Percentiles rank a stretch among this genome's conserved stretches.
Conservation (phyloP, 1,140 invertebrate genomes). For the Drosophila nasuta region DNA sequence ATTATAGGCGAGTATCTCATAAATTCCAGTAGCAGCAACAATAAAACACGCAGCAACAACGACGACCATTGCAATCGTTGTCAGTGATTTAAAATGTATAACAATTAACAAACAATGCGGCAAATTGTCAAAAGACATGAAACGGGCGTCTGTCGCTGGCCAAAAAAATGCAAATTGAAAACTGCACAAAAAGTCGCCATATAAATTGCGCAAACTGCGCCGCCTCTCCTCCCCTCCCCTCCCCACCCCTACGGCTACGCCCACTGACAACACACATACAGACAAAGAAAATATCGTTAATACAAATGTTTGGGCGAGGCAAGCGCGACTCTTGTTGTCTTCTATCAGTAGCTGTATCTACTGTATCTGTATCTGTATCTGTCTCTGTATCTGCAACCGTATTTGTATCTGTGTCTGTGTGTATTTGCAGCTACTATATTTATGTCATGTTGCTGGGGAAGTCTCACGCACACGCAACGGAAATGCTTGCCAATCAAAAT, state of each 20-base stretch:
- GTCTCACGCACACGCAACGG: slow-evolving; percentile 17
- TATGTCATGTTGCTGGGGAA: neutral
- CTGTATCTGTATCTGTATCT: neutral
- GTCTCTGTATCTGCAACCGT: no score
- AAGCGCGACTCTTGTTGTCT: neutral
- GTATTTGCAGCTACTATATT: slow-evolving; percentile 30
- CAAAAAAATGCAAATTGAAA: slow-evolving; percentile 44
- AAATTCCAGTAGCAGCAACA: slow-evolving; percentile 34
- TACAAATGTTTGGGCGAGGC: slow-evolving; percentile 34
- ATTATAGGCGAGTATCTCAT: slow-evolving; percentile 41
- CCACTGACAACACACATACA: neutral
- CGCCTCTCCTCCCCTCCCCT: neutral
- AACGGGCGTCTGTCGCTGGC: slow-evolving; percentile 42
- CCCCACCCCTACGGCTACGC: neutral
- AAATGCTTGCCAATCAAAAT: slow-evolving; percentile 30
- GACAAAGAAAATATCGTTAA: slow-evolving; percentile 21
- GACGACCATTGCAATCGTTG: slow-evolving; percentile 49
- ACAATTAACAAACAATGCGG: slow-evolving; percentile 79
- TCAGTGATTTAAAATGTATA: slow-evolving; percentile 75
- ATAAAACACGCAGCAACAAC: slow-evolving; percentile 31
- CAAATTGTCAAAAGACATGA: slow-evolving; percentile 74
- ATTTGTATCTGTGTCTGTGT: no score
- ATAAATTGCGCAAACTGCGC: slow-evolving; percentile 38
- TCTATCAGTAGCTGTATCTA: slow-evolving; percentile 22
- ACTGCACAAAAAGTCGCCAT: slow-evolving; percentile 52